Evolutionary conservation across 2,888 invertebrate species (phyloP), one percentile per base, ranked within the genome.

Genomic region (Cabera pusaria): DNA sequence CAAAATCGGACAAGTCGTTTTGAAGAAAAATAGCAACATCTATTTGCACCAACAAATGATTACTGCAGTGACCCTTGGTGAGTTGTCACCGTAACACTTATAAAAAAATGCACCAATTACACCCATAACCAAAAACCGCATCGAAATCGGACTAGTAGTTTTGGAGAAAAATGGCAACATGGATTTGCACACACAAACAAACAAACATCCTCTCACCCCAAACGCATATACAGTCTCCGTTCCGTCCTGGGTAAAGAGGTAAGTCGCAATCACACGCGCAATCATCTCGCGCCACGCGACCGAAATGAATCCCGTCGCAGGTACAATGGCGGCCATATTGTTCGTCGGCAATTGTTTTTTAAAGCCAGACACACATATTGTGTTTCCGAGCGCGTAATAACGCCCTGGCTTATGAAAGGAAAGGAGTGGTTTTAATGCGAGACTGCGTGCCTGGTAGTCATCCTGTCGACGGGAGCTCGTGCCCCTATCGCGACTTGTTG

Each of bases 301-400:
- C 47, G 40, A 49, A 49, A 52, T 45, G 45, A 52, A 50, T 45
- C 47, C 50, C 25, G 33, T 32, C 33, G 34, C 53, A 51, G 53
- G 55, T 52, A 51, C 44, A 47, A 42, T 48, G 42, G 24, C 37
- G 27, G 37, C 37, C 54, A 41, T 46, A 46, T 53, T 47, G 49
- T 50, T 43, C 48, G 34, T 42, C 35, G 33, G 45, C 48, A 52
- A 52, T 56, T 54, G 52, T 56, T 56, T 53, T 55, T 47, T 54
- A 48, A 51, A 55, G 48, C 56, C 52, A 55, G 51, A 48, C 52
- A 33, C 52, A 49, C 44, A 44, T 52, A 56, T 54, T 49, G 44
- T 46, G 44, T 49, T 34, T 32, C 49, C 40, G 37, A 23, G 43
- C 44, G 48, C 34, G 41, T 46, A 44, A 56, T 48, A 49, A 46